These are phyloP conservation scores for Elachura formosa DNA, from an alignment of 2,113 vertebrate genomes.

Conservation along the genomic window DNA sequence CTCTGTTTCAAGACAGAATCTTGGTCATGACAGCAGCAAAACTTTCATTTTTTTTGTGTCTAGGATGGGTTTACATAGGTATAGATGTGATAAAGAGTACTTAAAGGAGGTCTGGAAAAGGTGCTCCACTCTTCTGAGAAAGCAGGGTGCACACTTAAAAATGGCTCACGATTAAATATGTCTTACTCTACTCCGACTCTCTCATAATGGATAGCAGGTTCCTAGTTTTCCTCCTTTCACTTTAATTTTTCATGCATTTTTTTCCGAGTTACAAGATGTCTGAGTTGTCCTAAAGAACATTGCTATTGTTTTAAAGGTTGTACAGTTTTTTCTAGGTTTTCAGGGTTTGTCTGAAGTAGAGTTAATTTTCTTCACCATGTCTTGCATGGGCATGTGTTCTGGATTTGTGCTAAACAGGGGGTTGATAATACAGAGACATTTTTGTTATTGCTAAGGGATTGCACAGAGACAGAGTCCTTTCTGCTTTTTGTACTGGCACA, in stretches of 20 bases:
- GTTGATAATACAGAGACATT: neutral
- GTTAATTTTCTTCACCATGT: neutral
- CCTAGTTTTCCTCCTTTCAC: neutral
- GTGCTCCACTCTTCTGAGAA: neutral
- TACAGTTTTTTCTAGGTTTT: neutral
- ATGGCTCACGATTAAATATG: neutral
- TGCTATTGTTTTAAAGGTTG: neutral
- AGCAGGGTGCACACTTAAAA: accelerated
- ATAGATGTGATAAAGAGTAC: neutral
- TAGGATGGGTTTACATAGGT: neutral
- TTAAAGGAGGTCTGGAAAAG: neutral
- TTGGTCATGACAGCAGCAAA: neutral
- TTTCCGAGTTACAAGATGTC: neutral
- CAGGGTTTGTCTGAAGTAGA: neutral
- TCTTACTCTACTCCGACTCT: neutral
- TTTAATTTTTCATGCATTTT: neutral
- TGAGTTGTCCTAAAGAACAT: neutral
- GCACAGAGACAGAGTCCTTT: no score
- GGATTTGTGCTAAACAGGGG: neutral
- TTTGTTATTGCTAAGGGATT: neutral
- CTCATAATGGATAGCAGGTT: neutral
- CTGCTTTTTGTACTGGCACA: neutral
- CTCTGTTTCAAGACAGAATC: neutral
- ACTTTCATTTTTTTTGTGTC: neutral
- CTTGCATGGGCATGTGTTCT: neutral